Evolutionary conservation across 30 jellyfish, hydroid and myxozoan species (phyloP).

Genomic region (Chironex yamaguchii): DNA sequence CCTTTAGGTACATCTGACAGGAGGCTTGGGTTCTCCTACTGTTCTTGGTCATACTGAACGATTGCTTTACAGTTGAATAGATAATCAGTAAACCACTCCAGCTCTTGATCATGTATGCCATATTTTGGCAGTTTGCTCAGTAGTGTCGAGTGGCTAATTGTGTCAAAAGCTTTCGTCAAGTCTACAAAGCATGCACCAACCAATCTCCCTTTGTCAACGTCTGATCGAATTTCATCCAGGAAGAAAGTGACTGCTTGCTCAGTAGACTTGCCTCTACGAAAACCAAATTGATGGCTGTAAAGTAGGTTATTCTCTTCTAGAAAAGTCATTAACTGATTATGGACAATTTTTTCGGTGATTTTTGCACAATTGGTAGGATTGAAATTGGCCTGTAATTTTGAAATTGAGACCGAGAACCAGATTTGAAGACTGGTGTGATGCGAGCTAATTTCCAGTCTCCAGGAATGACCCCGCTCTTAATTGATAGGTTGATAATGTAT

Average conservation of each 20-base stretch:
- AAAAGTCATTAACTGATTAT: conserved; percentile 1
- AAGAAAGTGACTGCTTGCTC: too few species aligned
- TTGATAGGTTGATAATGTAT: too few species aligned
- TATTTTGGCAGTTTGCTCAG: conserved; percentile 7
- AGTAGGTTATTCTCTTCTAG: conserved; percentile 51
- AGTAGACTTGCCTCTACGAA: background rate
- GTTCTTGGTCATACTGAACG: conserved; percentile 3
- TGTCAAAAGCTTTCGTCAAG: conserved; percentile 2
- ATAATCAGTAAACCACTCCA: conserved; percentile 6
- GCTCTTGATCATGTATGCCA: conserved; percentile 4
- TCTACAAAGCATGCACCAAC: background rate
- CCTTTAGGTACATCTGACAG: conserved; percentile 62
- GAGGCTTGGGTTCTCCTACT: conserved; percentile 44
- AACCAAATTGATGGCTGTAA: conserved; percentile 37
- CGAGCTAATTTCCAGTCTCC: too few species aligned
- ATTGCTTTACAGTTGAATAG: conserved; percentile 8
- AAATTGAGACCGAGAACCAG: too few species aligned
- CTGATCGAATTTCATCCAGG: too few species aligned
- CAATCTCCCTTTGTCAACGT: too few species aligned
- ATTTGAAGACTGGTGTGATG: too few species aligned
- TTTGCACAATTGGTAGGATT: conserved; percentile 35
- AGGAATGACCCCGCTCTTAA: too few species aligned
- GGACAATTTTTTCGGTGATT: conserved; percentile 12
- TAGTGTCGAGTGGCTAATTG: background rate
- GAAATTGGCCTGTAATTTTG: conserved; percentile 17